Evolutionary conservation across 2,888 invertebrate species (phyloP), one percentile per base, ranked within the genome.

Genomic region (Eupelmus urozonus): DNA sequence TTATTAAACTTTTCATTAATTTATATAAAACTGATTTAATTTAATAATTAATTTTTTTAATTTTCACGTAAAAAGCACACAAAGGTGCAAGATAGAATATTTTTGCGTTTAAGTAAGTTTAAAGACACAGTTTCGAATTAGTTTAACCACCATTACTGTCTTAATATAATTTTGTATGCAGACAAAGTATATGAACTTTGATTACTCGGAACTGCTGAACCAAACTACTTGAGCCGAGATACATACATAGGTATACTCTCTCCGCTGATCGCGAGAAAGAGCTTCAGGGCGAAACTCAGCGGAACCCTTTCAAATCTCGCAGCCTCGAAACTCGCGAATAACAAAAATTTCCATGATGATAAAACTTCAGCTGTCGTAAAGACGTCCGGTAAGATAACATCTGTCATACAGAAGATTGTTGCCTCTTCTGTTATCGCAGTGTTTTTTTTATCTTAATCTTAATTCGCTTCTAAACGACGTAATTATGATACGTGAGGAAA

Each of bases 181-280:
- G 65, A 60, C 49, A 77, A 67, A 77, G 72, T 77, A 72, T 77
- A 66, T 29, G 62, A 77, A 77, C 77, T 77, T 77, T 77, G 77
- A 77, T 77, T 77, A 72, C 76, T 76, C 18, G 34, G 2, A 3
- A 5, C 13, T n/a, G n/a, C 16, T 18, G 23, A 53, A 23, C 20
- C 42, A 45, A 69, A 45, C 34, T 42, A 42, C 69, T 51, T 59
- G 49, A n/a, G n/a, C n/a, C 16, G 60, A 40, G 18, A 66, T 65
- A 18, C 34, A 16, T 13, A 49, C n/a, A 40, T 18, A 45, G 25
- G n/a, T n/a, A n/a, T n/a, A n/a, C n/a, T n/a, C n/a, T n/a, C n/a
- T n/a, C n/a, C 23, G 11, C 16, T 29, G 66, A 51, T 20, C 57
- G 27, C 53, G 42, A 9, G 25, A 66, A 59, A 29, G 53, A 53